Conservation (phyloP, 2,888 invertebrate species). For the Polyommatus iphigenia region DNA sequence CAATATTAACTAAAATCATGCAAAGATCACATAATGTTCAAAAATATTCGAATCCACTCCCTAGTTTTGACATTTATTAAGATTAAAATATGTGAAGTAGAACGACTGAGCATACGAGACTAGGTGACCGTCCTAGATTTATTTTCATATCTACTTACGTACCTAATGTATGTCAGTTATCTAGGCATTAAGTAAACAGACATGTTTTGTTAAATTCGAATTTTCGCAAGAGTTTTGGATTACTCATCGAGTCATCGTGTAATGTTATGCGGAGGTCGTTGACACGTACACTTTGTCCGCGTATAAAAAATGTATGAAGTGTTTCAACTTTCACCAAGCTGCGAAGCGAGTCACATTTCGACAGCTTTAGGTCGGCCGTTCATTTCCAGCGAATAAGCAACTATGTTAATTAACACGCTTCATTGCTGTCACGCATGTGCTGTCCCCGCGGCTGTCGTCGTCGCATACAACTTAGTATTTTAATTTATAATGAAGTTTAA, state of each 20-base stretch:
- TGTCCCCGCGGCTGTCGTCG: constrained; percentile 12
- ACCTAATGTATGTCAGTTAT: background rate
- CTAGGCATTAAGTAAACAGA: background rate
- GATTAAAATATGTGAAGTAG: no score
- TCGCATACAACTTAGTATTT: background rate
- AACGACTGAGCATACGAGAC: no score
- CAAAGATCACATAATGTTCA: no score
- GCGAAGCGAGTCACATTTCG: constrained; percentile 45
- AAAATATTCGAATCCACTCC: no score
- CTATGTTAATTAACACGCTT: constrained; percentile 38
- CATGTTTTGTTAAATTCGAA: background rate
- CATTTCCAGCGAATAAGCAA: constrained; percentile 39
- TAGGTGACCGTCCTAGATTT: no score
- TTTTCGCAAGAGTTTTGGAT: constrained; percentile 39
- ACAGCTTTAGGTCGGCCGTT: constrained; percentile 41
- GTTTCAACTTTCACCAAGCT: constrained; percentile 55
- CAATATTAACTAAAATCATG: no score
- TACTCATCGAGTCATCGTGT: constrained; percentile 17
- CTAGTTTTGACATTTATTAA: no score
- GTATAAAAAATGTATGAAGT: constrained; percentile 47
- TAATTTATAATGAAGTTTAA: background rate
- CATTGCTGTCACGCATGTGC: constrained; percentile 30
- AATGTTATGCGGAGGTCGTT: constrained; percentile 24
- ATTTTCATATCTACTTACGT: no score
- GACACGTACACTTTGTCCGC: constrained; percentile 22